Base-by-base conservation (phyloP, 1,140 invertebrate genomes). In the Diploscapter pachys region DNA sequence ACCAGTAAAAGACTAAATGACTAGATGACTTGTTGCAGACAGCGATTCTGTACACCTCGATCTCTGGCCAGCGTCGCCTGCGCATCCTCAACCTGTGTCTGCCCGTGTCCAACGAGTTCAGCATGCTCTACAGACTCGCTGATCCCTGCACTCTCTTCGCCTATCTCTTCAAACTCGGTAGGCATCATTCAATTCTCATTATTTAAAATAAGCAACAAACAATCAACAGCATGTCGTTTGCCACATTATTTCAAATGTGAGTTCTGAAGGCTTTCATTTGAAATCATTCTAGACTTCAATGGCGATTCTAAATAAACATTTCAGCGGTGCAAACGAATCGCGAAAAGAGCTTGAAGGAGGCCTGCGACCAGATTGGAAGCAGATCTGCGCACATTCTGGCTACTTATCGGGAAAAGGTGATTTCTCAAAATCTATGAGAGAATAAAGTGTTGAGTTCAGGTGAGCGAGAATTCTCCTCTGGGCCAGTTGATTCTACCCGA, bases 401-500 rank as follows among this genome's bases (percentile, higher is more conserved):
- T 2, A 92, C 91, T 71, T 87, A 88, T 72, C 80, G 86, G 2
- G 13, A 11, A 65, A 50, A 9, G 13, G 8, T 31, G 9, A 8
- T 65, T 65, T 65, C 31, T 31, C 31, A 2, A 9, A 65, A 9
- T 31, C 6, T 65, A 49, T 31, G n/a, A 68, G 73, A 31, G 85
- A 31, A 31, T 31, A 31, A n/a, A n/a, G 31, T 31, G 31, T 75
- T 31, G 31, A 31, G 31, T 31, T 31, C 31, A 31, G 31, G 31
- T 31, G 31, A 80, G 83, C 50, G 67, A 78, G n/a, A 73, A 76
- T 11, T 78, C 83, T 5, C 83, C 84, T 50, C 73, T 86, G 48
- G 95, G 94, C 3, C 96, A 99, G 88, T 90, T 99, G 2, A 96
- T 99, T 81, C 88, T 99, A 76, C 97, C 97, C 0, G 97, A 99